A percentile compares a stretch with the other conserved stretches of the same genome.
Conservation (phyloP, 2,113 vertebrate species). For the Pipa parva region DNA sequence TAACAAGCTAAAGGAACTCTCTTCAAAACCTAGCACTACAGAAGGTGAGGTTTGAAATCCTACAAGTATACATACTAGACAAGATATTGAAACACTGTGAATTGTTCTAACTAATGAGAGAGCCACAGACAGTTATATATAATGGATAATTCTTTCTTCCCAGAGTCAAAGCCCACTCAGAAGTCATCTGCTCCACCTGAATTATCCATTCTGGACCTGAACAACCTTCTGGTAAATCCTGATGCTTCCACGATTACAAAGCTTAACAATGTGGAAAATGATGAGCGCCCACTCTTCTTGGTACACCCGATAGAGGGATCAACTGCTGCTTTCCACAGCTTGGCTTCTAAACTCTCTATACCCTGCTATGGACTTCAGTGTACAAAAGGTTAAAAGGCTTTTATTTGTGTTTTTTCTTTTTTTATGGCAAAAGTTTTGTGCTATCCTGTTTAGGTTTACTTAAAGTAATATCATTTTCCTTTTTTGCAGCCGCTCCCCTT, state of each 20-base stretch:
- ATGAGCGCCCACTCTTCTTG: constrained; percentile 82
- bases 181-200: constrained; percentile 33
- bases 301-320: constrained; percentile 95
- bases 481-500: constrained; percentile 77
- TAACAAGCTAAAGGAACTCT: constrained; percentile 76
- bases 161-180: constrained; percentile 53
- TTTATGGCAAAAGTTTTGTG: no score
- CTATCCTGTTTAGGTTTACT: no score
- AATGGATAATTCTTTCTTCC: constrained; percentile 23
- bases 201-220: constrained; percentile 67
- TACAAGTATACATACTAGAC: no score
- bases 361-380: constrained; percentile 93
- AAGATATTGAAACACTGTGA: no score
- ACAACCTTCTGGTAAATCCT: constrained; percentile 78
- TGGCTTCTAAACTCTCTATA: constrained; percentile 76
- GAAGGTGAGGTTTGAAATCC: constrained; percentile 71
- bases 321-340: constrained; percentile 67
- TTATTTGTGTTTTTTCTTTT: no score
- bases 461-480: no score
- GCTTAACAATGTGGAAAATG: constrained; percentile 79
- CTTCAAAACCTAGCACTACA: constrained; percentile 49
- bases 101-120: no score
- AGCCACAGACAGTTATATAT: no score
- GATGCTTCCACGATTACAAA: constrained; percentile 68
- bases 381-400: constrained; percentile 86